A percentile compares a stretch with the other conserved stretches of the same genome.
Evolutionary conservation across 2,888 invertebrate genomes (phyloP).

Genomic region (Acronicta aceris): DNA sequence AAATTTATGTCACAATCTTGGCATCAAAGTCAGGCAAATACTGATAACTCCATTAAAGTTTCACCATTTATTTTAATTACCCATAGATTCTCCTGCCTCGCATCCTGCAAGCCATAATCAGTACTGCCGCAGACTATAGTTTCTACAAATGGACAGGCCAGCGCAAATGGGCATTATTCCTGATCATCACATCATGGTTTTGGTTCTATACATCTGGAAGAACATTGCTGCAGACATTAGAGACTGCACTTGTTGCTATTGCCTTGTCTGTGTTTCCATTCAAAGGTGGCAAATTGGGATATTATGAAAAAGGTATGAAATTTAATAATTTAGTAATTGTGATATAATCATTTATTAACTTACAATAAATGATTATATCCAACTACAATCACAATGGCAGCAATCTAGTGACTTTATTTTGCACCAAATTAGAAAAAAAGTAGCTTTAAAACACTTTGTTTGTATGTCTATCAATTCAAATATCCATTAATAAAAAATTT

Average conservation of each 20-base stretch:
- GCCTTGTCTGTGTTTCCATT: slow-evolving; percentile 94
- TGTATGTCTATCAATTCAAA: no score
- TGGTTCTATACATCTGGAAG: slow-evolving; percentile 97
- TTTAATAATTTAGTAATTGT: neutral
- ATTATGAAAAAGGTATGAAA: slow-evolving; percentile 75
- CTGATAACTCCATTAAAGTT: no score
- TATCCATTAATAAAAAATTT: no score
- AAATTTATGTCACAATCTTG: no score
- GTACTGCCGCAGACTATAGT: slow-evolving; percentile 93
- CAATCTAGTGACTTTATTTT: no score
- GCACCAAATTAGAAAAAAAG: no score
- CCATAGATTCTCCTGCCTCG: slow-evolving; percentile 93
- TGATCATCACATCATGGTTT: slow-evolving; percentile 95
- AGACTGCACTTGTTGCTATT: slow-evolving; percentile 94
- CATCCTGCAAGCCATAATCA: slow-evolving; percentile 94
- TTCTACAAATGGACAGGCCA: slow-evolving; percentile 92
- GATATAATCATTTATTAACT: no score
- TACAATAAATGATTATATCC: no score
- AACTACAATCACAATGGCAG: no score
- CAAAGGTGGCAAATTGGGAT: slow-evolving; percentile 83
- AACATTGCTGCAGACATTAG: slow-evolving; percentile 96
- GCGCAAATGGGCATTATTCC: slow-evolving; percentile 94
- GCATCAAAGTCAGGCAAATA: no score
- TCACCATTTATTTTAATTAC: neutral
- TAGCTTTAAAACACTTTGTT: no score